phyloP scores from a whole-genome alignment of 2,888 invertebrate genomes.

The Galeruca laticollis region DNA sequence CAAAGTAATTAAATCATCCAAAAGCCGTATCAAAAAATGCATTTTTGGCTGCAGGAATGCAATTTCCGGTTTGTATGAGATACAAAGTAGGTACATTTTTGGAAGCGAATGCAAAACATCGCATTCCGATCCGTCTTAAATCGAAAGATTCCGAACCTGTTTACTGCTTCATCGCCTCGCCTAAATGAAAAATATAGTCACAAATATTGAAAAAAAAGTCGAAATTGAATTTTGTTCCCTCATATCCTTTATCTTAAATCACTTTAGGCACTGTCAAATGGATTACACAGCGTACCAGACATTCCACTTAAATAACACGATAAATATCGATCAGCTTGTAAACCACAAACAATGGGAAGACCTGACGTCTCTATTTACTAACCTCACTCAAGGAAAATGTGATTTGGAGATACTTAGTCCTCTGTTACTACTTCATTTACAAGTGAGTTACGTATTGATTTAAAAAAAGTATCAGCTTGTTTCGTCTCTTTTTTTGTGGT shows the following conservation, averaged over 20 bases:
- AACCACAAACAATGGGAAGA: conserved; percentile 76
- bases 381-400: conserved; percentile 70
- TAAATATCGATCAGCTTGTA: conserved; percentile 77
- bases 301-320: conserved; percentile 77
- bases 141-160: no score
- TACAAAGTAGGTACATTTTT: no score
- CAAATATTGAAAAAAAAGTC: neutral
- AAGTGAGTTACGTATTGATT: conserved; percentile 60
- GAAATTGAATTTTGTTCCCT: neutral
- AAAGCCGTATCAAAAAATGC: no score
- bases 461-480: no score
- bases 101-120: no score
- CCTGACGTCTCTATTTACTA: conserved; percentile 59
- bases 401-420: conserved; percentile 73
- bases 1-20: no score
- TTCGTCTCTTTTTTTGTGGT: no score
- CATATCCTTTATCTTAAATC: conserved; percentile 15
- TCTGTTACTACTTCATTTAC: conserved; percentile 71
- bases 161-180: no score
- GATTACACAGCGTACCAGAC: conserved; percentile 80
- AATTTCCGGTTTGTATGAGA: no score
- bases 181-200: neutral
- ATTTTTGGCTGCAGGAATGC: no score
- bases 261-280: conserved; percentile 76
- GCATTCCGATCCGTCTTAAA: no score